Evolutionary conservation across 2,888 invertebrate genomes (phyloP), one percentile per base, ranked within the genome.

Genomic region (Drosophila nr. perissopoda): DNA sequence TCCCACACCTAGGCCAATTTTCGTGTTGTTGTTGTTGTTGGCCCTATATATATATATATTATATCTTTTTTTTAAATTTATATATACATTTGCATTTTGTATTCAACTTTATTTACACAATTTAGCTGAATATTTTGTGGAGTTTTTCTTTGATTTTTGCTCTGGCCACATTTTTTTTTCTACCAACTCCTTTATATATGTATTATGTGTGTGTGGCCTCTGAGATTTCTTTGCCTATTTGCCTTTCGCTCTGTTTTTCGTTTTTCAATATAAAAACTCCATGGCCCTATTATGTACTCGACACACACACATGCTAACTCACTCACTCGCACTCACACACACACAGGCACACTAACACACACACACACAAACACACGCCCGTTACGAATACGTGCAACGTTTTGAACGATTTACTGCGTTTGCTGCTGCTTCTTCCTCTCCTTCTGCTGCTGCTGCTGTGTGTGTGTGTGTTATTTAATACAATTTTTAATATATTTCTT

Each of bases 241-340:
- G 59, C 58, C 65, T 59, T 61, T 36, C 65, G 70, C 52, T 48
- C 58, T 63, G 69, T 53, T 64, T 70, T 76, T 74, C 77, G 76
- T 79, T 87, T 84, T 89, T 84, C 85, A 87, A 86, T 82, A 89
- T 46, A 46, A 46, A 88, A 88, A 86, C 89, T 89, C 75, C 89
- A 82, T 87, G 88, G 88, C 88, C 91, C 84, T 91, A 83, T 90
- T 91, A 85, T 88, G 79, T 83, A 82, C 88, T 88, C 85, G 77
- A 81, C 82, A 81, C 87, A 84, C 82, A 85, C 83, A 86, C 83
- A 85, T 75, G 63, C 85, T 78, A 57, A 71, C 64, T 58, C 54
- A 60, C 70, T 60, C 68, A 49, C 70, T 36, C 52, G 36, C 63
- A 57, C 64, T 52, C 77, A 65, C 79, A 62, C 79, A 81, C 77